phyloP scores from a whole-genome alignment of 2,797 vertebrate species.

The Adrianichthys oophorus region DNA sequence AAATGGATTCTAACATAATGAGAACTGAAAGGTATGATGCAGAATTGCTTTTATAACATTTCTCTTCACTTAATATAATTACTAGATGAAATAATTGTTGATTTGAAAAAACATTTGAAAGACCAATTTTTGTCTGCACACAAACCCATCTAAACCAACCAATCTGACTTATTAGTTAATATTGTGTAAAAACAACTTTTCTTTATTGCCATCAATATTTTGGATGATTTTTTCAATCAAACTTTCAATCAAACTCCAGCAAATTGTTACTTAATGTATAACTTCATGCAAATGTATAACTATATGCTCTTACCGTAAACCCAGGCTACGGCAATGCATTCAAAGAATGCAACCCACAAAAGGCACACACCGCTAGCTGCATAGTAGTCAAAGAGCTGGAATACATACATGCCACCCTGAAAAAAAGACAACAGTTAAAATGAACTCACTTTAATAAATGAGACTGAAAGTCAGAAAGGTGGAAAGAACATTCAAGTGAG shows the following conservation, averaged over 20 bases:
- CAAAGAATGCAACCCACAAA: conserved; percentile 99
- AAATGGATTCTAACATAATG: too few relatives aligned
- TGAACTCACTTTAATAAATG: too few relatives aligned
- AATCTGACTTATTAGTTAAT: conserved; percentile 57
- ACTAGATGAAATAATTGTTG: too few relatives aligned
- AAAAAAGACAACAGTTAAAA: conserved; percentile 29
- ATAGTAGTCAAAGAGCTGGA: conserved; percentile 99
- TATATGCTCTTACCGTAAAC: conserved; percentile 92
- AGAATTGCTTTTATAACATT: background rate
- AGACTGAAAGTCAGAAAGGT: conserved; percentile 20
- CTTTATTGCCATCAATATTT: conserved; percentile 41
- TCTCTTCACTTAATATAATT: conserved; percentile 6
- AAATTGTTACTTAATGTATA: conserved; percentile 40
- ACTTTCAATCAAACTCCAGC: conserved; percentile 15
- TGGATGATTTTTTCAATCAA: conserved; percentile 35
- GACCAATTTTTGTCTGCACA: conserved; percentile 26
- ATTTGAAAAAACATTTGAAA: background rate
- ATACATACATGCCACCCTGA: conserved; percentile 99
- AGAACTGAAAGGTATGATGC: too few relatives aligned
- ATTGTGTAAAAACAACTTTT: conserved; percentile 30
- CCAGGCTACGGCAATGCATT: conserved; percentile 99
- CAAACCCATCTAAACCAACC: conserved; percentile 11
- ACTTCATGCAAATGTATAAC: conserved; percentile 17
- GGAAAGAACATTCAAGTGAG: conserved; percentile 27
- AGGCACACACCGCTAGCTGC: conserved; percentile 99